Conservation (phyloP, 2,888 invertebrate species). For the Creontiades dilutus region DNA sequence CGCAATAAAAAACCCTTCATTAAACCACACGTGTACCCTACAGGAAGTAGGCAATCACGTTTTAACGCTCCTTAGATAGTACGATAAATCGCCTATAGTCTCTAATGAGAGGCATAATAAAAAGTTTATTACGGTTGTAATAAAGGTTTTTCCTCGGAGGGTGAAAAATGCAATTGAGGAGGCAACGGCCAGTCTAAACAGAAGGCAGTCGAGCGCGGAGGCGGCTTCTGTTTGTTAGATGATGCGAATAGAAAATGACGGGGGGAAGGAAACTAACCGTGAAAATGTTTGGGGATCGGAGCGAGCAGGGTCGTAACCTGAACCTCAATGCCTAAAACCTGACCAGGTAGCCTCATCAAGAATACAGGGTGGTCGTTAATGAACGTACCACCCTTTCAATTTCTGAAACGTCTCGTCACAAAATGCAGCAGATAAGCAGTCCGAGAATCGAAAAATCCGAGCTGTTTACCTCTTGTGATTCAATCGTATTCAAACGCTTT, state of each 20-base stretch:
- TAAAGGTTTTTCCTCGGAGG: neutral
- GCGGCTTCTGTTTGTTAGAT: neutral
- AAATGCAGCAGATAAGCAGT: too few relatives aligned
- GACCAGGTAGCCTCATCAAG: neutral
- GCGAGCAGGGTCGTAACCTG: neutral
- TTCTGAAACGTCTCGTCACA: too few relatives aligned
- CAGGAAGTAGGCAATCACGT: neutral
- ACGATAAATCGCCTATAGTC: neutral
- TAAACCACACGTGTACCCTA: too few relatives aligned
- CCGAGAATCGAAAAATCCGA: too few relatives aligned
- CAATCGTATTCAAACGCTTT: too few relatives aligned
- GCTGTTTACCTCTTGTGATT: too few relatives aligned
- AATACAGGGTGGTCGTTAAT: too few relatives aligned
- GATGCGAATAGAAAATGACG: neutral
- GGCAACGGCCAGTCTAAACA: constrained; percentile 14
- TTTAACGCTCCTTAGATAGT: neutral
- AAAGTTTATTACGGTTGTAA: neutral
- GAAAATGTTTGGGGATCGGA: neutral
- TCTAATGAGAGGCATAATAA: neutral
- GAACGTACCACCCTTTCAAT: too few relatives aligned
- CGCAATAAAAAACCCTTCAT: too few relatives aligned
- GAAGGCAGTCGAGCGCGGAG: neutral
- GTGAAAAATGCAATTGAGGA: neutral
- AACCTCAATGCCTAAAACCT: neutral
- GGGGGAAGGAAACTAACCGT: neutral